Percentiles rank a stretch among this genome's conserved stretches.
These are phyloP conservation scores for Passer montanus DNA, from an alignment of 2,113 vertebrate genomes.

Conservation along the genomic window DNA sequence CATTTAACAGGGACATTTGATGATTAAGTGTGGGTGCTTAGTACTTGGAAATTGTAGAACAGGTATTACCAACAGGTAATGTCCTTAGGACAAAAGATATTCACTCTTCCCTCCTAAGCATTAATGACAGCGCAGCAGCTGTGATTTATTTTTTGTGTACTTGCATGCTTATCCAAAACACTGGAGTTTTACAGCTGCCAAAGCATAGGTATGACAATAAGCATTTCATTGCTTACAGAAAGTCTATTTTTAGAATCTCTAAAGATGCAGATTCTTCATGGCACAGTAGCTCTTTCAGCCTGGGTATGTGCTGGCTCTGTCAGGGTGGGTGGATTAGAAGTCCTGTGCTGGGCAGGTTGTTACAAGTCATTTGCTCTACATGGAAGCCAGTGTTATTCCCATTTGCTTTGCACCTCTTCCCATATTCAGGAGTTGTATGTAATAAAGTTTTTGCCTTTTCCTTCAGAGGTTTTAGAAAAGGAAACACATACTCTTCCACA, in stretches of 20 bases:
- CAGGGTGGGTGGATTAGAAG: not conserved
- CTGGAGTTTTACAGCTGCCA: not conserved
- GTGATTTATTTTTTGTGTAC: not conserved
- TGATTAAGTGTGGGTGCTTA: slow-evolving; percentile 5
- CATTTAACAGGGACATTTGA: not conserved
- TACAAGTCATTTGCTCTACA: not conserved
- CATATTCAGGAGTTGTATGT: not conserved
- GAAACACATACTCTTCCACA: not conserved
- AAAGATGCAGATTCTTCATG: not conserved
- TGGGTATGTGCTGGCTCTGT: not conserved
- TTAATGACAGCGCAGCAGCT: slow-evolving; percentile 17
- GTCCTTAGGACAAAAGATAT: slow-evolving; percentile 5
- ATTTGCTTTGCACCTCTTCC: not conserved
- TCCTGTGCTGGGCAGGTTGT: not conserved
- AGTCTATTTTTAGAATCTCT: not conserved
- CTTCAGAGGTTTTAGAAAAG: not conserved
- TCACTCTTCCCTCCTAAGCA: slow-evolving; percentile 14
- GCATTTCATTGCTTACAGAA: not conserved
- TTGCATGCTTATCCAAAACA: not conserved
- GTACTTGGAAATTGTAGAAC: slow-evolving; percentile 7
- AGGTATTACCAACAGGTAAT: slow-evolving; percentile 4
- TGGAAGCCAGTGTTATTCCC: not conserved
- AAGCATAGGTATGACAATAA: not conserved
- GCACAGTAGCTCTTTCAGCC: not conserved
- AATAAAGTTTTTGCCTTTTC: not conserved